Evolutionary conservation across 1,140 invertebrate genomes (phyloP).

Genomic region (Sycobia sp.): DNA sequence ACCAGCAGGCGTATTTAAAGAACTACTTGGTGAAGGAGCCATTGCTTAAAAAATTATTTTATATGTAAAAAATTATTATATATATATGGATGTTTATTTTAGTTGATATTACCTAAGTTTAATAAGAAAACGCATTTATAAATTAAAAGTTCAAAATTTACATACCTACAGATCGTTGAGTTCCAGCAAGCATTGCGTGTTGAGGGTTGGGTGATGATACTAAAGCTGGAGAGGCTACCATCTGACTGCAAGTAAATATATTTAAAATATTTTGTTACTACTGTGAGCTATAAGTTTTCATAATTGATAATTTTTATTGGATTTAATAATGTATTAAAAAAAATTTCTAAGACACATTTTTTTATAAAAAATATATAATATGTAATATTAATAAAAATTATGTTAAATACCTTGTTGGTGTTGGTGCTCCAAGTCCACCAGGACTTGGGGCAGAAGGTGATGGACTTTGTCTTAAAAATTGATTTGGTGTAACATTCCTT

Average conservation of each 20-base stretch:
- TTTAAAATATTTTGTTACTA: not conserved
- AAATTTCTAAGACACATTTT: not conserved
- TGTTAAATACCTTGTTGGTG: conserved; percentile 57
- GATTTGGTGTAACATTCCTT: conserved; percentile 67
- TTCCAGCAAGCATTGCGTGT: conserved; percentile 62
- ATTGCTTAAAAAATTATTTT: conserved; percentile 59
- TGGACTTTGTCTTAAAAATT: conserved; percentile 73
- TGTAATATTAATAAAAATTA: no score
- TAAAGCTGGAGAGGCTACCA: conserved; percentile 73
- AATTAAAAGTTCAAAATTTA: no score
- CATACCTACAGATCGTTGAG: conserved; percentile 57
- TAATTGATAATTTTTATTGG: not conserved
- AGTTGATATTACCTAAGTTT: no score
- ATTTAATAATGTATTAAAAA: not conserved
- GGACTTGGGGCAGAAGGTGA: conserved; percentile 74
- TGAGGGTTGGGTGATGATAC: conserved; percentile 73
- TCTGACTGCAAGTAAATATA: conserved; percentile 58
- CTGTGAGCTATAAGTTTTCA: not conserved
- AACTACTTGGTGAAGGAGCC: conserved; percentile 80
- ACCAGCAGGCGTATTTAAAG: conserved; percentile 80
- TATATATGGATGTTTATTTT: no score
- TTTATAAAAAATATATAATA: conserved; percentile 10
- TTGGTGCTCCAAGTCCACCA: conserved; percentile 66
- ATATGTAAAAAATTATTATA: not conserved
- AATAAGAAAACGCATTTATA: no score